These are phyloP conservation scores for Carassius gibelio DNA, from an alignment of 2,113 vertebrate genomes.

Conservation along the genomic window DNA sequence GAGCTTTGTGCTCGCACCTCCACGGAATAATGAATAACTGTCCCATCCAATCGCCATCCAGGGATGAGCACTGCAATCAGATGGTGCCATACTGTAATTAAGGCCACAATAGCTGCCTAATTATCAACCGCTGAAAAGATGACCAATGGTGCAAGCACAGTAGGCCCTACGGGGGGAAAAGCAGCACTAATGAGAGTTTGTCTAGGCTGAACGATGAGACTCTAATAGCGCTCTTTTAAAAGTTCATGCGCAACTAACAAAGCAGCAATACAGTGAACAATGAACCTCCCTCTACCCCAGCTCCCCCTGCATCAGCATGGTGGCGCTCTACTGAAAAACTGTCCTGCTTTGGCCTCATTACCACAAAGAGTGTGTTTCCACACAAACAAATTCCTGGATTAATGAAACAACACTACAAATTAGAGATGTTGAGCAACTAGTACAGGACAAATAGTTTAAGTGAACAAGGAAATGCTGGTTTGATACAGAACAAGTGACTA, in stretches of 20 bases:
- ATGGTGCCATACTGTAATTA: constrained; percentile 70
- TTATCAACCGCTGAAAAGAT: constrained; percentile 71
- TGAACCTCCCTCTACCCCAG: constrained; percentile 59
- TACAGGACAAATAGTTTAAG: not conserved
- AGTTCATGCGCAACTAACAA: constrained; percentile 69
- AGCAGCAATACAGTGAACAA: constrained; percentile 71
- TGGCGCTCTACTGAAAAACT: constrained; percentile 3
- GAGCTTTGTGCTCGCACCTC: constrained; percentile 70
- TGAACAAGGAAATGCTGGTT: not conserved
- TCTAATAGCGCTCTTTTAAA: constrained; percentile 68
- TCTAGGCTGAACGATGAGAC: constrained; percentile 70
- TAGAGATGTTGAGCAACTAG: constrained; percentile 22
- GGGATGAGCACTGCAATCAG: constrained; percentile 60
- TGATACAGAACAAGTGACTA: constrained; percentile 3
- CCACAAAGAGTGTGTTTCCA: not conserved
- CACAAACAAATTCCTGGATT: constrained; percentile 36
- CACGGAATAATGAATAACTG: constrained; percentile 72
- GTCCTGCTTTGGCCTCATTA: constrained; percentile 10
- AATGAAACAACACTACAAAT: constrained; percentile 25
- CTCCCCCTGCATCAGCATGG: constrained; percentile 32
- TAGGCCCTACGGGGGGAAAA: constrained; percentile 52
- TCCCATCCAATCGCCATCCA: constrained; percentile 60
- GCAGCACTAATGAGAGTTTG: constrained; percentile 76
- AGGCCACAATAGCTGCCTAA: constrained; percentile 76
- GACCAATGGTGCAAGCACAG: constrained; percentile 36